Base-by-base conservation (phyloP, 2,888 invertebrate species). In the Archips xylosteana region DNA sequence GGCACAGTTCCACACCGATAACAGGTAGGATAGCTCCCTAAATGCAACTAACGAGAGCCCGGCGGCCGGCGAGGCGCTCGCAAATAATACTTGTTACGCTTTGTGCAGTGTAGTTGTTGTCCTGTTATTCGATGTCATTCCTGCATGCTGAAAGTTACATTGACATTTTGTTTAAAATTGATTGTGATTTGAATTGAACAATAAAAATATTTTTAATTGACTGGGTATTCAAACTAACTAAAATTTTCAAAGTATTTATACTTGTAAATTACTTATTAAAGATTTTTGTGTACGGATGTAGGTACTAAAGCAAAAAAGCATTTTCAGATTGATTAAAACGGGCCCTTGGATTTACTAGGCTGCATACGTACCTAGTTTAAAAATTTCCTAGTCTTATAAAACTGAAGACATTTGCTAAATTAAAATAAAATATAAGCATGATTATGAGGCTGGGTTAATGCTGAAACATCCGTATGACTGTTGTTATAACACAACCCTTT, bases 81-180 rank as follows among this genome's bases (percentile, higher is more conserved):
- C 65, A 71, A 71, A 66, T 66, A 71, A 66, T 71, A 71, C 65
- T 71, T 66, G 71, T 66, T 71, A 65, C 59, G 57, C 71, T 66
- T 65, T 71, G 71, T 71, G 59, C 47, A 36, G 65, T 57, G 65
- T 57, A 47, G 65, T 32, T 32, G 39, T 65, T 32, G 51, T 51
- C 51, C 65, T 71, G 65, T 71, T 60, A 60, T 66, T 51, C 51
- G 13, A 39, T 51, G 47, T 47, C 57, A 36, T 70, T 57, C 63
- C 63, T 51, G 2, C 36, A 32, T 13, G n/a, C 54, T 39, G 42
- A 8, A 63, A 42, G 57, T 57, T 32, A 32, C 57, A 10, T 12
- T 32, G 32, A n/a, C 51, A 54, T 2, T 54, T 57, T 23, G 51
- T 51, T n/a, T 51, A 45, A 49, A 49, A n/a, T 49, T 49, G 13